phyloP scores from a whole-genome alignment of 2,888 invertebrate genomes.

The Dinocampus coccinellae region DNA sequence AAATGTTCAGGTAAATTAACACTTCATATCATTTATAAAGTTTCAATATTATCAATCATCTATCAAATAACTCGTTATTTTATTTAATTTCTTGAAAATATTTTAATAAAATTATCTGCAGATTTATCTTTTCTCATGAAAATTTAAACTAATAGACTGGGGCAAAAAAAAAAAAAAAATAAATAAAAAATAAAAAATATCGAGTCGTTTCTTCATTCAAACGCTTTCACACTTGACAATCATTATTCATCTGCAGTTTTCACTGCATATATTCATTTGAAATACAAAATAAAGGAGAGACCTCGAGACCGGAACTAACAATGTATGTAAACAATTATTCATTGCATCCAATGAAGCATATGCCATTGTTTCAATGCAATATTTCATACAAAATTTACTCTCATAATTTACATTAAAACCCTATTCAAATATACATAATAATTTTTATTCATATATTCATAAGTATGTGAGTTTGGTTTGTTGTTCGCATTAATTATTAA shows the following conservation, averaged over 20 bases:
- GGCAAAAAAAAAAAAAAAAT: too few species aligned
- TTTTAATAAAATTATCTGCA: background rate
- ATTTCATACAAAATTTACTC: background rate
- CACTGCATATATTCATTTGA: constrained; percentile 2
- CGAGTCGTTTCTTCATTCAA: constrained; percentile 11
- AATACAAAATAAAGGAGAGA: constrained; percentile 25
- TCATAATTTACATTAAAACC: background rate
- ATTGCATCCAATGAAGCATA: constrained; percentile 28
- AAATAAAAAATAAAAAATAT: background rate
- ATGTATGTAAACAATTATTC: constrained; percentile 37
- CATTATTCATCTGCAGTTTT: constrained; percentile 32
- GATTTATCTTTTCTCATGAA: background rate
- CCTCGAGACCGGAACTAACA: constrained; percentile 23
- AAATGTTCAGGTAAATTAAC: constrained; percentile 49
- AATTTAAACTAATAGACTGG: background rate
- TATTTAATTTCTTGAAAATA: too few species aligned
- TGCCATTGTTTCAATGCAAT: background rate
- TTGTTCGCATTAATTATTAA: background rate
- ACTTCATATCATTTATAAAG: background rate
- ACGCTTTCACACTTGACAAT: constrained; percentile 32
- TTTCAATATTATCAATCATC: background rate
- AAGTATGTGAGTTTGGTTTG: background rate
- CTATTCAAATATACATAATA: background rate
- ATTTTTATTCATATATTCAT: constrained; percentile 1
- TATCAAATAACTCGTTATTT: background rate